A percentile compares a stretch with the other conserved stretches of the same genome.
Conservation (phyloP, 2,113 vertebrate genomes). For the Gobiocypris rarus region DNA sequence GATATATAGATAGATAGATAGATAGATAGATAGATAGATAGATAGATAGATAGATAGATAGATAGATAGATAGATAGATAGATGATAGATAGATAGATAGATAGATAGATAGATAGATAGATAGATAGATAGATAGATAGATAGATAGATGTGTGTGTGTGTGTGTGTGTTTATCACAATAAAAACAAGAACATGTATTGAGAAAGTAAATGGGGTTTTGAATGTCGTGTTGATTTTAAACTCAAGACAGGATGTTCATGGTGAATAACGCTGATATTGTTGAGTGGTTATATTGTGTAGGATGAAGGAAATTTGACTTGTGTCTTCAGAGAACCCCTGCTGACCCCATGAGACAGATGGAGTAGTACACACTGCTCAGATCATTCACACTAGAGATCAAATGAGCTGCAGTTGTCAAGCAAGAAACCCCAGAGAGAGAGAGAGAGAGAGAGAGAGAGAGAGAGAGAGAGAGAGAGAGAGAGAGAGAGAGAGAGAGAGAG, state of each 20-base stretch:
- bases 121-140: too few relatives aligned
- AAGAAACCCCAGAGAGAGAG: slow-evolving; percentile 37
- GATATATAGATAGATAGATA: too few relatives aligned
- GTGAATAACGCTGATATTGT: neutral
- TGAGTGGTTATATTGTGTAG: neutral
- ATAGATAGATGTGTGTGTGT: too few relatives aligned
- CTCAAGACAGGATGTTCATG: too few relatives aligned
- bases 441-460: slow-evolving; percentile 26
- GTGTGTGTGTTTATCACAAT: neutral
- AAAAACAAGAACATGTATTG: neutral
- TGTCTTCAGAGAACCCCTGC: slow-evolving; percentile 4
- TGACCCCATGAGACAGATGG: slow-evolving; percentile 30
- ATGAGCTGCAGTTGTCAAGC: slow-evolving; percentile 47
- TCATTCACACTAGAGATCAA: slow-evolving; percentile 27
- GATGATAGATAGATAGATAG: too few relatives aligned
- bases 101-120: too few relatives aligned
- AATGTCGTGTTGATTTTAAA: too few relatives aligned
- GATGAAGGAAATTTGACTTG: neutral
- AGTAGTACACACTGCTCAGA: slow-evolving; percentile 28
- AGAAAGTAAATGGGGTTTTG: neutral
- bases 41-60: too few relatives aligned
- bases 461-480: slow-evolving; percentile 14
- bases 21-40: too few relatives aligned
- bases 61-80: too few relatives aligned
- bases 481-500: slow-evolving; percentile 23